Percentiles rank a stretch among this genome's conserved stretches.
Evolutionary conservation across 2,888 invertebrate species (phyloP).

Genomic region (Trichogramma dendrolimi): DNA sequence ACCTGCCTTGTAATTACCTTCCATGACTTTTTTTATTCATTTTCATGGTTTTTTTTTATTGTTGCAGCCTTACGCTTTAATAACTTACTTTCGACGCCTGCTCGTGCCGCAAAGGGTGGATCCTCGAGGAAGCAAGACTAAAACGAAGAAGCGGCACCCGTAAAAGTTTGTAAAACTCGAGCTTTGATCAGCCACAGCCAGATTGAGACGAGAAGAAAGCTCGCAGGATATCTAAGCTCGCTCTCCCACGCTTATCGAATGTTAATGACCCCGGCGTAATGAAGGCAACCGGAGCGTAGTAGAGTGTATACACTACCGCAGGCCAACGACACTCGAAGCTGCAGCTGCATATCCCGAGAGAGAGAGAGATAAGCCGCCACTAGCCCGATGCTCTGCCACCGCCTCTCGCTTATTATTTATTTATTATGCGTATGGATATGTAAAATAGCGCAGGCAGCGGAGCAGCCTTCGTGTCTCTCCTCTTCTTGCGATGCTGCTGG

Average conservation of each 20-base stretch:
- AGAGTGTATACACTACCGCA: neutral
- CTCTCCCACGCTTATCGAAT: conserved; percentile 41
- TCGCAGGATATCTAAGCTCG: no score
- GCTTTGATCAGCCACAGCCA: no score
- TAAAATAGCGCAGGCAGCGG: neutral
- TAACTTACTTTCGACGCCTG: no score
- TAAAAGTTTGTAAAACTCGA: no score
- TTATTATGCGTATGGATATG: conserved; percentile 36
- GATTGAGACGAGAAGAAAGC: no score
- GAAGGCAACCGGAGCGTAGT: conserved; percentile 43
- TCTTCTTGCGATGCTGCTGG: neutral
- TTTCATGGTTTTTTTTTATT: no score
- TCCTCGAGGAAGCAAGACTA: no score
- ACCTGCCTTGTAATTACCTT: no score
- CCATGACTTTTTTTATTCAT: no score
- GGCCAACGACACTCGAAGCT: conserved; percentile 23
- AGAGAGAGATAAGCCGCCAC: conserved; percentile 17
- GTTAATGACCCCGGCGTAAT: conserved; percentile 44
- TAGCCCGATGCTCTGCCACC: conserved; percentile 5
- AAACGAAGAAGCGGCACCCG: no score
- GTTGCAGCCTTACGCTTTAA: no score
- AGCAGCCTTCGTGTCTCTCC: neutral
- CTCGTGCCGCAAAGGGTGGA: no score
- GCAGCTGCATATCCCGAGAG: neutral
- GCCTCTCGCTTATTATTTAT: conserved; percentile 46